These are phyloP conservation scores for Hippocampus comes DNA, from an alignment of 2,113 vertebrate species.

Conservation along the genomic window DNA sequence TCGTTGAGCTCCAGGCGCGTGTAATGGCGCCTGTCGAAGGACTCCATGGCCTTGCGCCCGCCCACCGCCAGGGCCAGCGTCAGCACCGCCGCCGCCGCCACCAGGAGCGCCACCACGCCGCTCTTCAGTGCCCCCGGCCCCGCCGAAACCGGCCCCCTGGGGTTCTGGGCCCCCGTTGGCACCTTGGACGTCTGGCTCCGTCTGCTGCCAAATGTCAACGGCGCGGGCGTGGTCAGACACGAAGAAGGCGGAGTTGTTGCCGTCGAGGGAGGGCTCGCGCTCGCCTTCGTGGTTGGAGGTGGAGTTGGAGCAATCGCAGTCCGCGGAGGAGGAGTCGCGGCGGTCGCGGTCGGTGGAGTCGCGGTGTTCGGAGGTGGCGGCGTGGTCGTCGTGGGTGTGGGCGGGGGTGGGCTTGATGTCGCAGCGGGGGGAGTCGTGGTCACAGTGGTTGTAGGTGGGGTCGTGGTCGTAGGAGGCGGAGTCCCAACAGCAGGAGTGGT, in stretches of 20 bases:
- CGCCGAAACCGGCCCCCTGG: no score
- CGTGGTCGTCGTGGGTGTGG: background rate
- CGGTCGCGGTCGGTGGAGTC: background rate
- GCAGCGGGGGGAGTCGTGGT: background rate
- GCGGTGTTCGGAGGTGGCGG: background rate
- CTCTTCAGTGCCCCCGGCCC: conserved; percentile 50
- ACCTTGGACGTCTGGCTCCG: background rate
- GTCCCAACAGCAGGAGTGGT: background rate
- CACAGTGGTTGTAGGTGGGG: background rate
- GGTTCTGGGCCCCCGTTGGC: no score
- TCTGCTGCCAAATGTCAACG: background rate
- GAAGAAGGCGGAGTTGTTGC: background rate
- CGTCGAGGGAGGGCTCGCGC: conserved; percentile 6
- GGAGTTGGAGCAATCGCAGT: conserved; percentile 5
- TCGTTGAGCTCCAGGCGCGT: conserved; percentile 78
- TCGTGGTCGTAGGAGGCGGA: background rate
- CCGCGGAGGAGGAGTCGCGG: background rate
- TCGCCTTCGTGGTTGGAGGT: background rate
- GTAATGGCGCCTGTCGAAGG: conserved; percentile 76
- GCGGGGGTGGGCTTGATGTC: background rate
- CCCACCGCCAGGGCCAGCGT: conserved; percentile 59
- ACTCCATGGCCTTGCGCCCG: conserved; percentile 74
- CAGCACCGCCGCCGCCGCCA: conserved; percentile 63
- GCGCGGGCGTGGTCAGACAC: background rate
- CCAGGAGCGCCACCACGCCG: conserved; percentile 65